Base-by-base conservation (phyloP, 2,888 invertebrate species). In the Amphipyra berbera region DNA sequence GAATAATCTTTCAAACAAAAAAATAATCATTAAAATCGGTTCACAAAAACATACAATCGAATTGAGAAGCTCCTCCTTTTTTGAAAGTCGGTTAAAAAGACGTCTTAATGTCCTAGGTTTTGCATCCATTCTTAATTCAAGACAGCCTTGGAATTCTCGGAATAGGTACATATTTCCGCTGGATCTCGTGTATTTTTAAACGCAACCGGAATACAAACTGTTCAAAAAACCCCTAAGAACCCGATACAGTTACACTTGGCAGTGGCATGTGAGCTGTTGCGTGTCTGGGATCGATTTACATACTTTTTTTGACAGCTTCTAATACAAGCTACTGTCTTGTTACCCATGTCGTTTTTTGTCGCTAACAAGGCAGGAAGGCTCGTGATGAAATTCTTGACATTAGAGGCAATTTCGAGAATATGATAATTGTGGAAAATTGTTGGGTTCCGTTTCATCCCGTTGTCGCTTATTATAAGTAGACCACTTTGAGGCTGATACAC, bases 301-400 rank as follows among this genome's bases (percentile, higher is more conserved):
- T 87, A 85, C 55, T 68, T 88, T 87, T 89, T 89, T 90, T 85
- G 77, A 82, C 82, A 84, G 79, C 76, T 85, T 83, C 86, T 90
- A 88, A 90, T 85, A 84, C 82, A 71, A 73, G 92, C 93, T 93
- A 91, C 93, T 87, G 92, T 92, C 89, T 92, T 89, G 90, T 90
- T 90, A 86, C 83, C 77, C 78, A 76, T 84, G 82, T 71, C 49
- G 70, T 80, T 82, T 85, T 88, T 85, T 84, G 88, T 82, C 84
- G 71, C 80, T 82, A 78, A 82, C 76, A 83, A 84, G 81, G 81
- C n/a, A n/a, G n/a, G n/a, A n/a, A 76, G 81, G 82, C 69, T 76
- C 78, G 80, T 75, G 85, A 84, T 76, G 86, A 88, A 82, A 85
- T 82, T 82, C 81, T 79, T 77, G 66, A 78, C 69, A 79, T 86